Base-by-base conservation (phyloP, 2,113 vertebrate species). In the Podarcis cretensis region DNA sequence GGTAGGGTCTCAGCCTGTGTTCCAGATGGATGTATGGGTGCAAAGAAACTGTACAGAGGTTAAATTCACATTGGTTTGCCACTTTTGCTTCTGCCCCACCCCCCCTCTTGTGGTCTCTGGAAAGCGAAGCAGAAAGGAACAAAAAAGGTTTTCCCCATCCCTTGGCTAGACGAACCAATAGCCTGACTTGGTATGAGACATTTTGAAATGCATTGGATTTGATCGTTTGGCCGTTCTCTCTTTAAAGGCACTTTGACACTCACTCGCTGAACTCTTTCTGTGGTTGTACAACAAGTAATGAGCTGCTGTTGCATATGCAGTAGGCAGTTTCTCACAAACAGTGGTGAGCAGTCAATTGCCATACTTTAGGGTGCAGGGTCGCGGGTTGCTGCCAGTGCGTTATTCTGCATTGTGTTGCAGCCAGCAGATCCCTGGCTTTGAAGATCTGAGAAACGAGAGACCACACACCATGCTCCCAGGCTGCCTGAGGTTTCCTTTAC, bases 401-500 rank as follows among this genome's bases (percentile, higher is more conserved):
- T 54, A 12, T 57, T 83, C 32, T 68, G 21, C 16, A 30, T 69
- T 89, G 63, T 59, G 21, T 77, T 37, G 2, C 23, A 5, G 20
- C 73, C 43, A 69, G 23, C 81, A 89, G 73, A 35, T 88, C 74
- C 81, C 73, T 54, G 43, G 7, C 73, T 88, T 88, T 66, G 87
- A 77, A 77, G 73, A 20, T 35, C 73, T 88, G 73, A 48, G 35
- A 63, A 48, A 32, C 7, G 23, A 76, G 81, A 78, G 87, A 83
- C 87, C 87, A 88, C 87, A 83, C 87, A 88, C 73, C 13, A 21
- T 54, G 87, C 40, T 88, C 81, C 73, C 63, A 69, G 63, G 59
- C 87, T 78, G 81, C 81, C 13, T 32, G 81, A 77, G 32, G 81
- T 77, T 68, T 88, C 30, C 43, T 37, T 66, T 43, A 12, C 40